Evolutionary conservation across 2,888 invertebrate species (phyloP), one percentile per base, ranked within the genome.

Genomic region (Ligdia adustata): DNA sequence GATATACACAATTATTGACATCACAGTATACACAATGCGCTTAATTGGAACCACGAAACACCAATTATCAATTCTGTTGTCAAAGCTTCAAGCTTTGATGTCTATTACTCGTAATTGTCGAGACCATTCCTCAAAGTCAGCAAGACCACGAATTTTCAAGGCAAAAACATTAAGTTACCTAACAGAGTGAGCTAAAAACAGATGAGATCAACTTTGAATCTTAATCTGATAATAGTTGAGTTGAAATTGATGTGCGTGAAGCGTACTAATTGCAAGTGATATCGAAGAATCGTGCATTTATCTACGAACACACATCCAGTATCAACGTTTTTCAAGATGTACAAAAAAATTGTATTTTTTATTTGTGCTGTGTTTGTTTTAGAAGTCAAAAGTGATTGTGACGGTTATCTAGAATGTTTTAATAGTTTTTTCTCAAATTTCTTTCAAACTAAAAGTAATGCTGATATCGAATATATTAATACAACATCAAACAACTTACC

Each of bases 71-170:
- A 37, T 29, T 45, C 33, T 24, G 49, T 55, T 55, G 57, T 57
- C 52, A 54, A 55, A 57, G 53, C 53, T 56, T 39, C 49, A 35
- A 55, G 66, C 39, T 53, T 53, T 45, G 46, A 58, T 55, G 61
- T 49, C 60, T 63, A 71, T 66, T 59, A 61, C 54, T 52, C 52
- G 59, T 76, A 74, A 76, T 77, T 72, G 66, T 62, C 52, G 60
- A 47, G 61, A 60, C 61, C 68, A 72, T 72, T 62, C 61, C 66
- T 75, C 82, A 82, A 82, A 81, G 80, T 82, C 82, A 69, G 58
- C 50, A 49, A 60, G 69, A 65, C 66, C 75, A 75, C 73, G 72
- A 75, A 70, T 62, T 69, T 66, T 62, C 80, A 82, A 82, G 80
- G 81, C 58, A 45, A 39, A 43, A 37, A 20, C 29, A 24, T 37